A percentile compares a stretch with the other conserved stretches of the same genome.
Evolutionary conservation across 2,888 invertebrate species (phyloP).

Genomic region (Serrognathus titanus): DNA sequence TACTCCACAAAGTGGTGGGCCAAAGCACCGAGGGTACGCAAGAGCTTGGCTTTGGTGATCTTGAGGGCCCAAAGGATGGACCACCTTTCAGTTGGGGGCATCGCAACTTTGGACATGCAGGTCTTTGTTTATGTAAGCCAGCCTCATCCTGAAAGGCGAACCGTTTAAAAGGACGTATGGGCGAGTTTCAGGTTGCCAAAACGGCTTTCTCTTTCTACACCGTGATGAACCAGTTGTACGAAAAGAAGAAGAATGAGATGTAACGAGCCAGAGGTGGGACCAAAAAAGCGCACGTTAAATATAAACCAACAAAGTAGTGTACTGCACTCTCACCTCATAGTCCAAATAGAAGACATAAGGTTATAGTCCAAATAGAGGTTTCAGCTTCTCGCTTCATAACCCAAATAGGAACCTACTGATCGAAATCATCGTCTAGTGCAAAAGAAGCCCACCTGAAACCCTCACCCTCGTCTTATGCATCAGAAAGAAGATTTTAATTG

Average conservation of each 20-base stretch:
- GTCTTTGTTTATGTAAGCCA: slow-evolving; percentile 5
- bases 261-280: too few species aligned
- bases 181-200: slow-evolving; percentile 3
- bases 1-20: slow-evolving; percentile 1
- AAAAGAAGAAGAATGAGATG: not conserved
- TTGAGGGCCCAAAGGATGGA: not conserved
- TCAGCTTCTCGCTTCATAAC: too few species aligned
- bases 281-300: too few species aligned
- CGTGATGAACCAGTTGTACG: slow-evolving; percentile 6
- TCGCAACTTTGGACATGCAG: not conserved
- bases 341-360: too few species aligned
- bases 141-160: not conserved
- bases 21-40: not conserved
- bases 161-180: not conserved
- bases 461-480: too few species aligned
- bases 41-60: not conserved
- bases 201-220: slow-evolving; percentile 6
- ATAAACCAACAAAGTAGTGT: too few species aligned
- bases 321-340: too few species aligned
- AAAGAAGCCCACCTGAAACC: too few species aligned
- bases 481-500: too few species aligned
- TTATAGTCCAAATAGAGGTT: too few species aligned
- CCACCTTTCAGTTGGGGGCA: not conserved
- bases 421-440: too few species aligned
- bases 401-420: too few species aligned